phyloP scores from a whole-genome alignment of 2,113 vertebrate genomes.

The Furnarius figulus region DNA sequence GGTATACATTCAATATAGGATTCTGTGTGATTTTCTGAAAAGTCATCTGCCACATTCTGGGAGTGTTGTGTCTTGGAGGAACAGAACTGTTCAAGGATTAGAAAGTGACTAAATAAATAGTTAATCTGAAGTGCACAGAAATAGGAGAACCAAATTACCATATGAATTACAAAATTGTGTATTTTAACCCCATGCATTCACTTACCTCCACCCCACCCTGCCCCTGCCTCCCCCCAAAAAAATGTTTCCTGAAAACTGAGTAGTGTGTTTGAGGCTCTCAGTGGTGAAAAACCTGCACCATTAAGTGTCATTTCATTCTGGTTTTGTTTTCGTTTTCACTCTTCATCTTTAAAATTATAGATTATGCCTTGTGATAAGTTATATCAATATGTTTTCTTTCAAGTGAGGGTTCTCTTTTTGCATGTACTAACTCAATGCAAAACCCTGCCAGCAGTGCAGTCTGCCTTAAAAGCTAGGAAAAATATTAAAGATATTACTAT shows the following conservation, averaged over 20 bases:
- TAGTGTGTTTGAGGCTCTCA: background rate
- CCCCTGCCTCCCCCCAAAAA: no score
- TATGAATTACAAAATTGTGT: background rate
- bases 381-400: background rate
- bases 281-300: background rate
- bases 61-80: background rate
- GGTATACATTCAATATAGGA: background rate
- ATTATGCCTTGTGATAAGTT: background rate
- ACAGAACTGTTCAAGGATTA: background rate
- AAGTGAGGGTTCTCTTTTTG: background rate
- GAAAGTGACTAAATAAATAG: background rate
- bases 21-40: background rate
- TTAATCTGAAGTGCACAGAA: background rate
- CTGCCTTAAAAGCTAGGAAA: background rate
- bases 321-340: background rate
- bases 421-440: background rate
- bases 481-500: background rate
- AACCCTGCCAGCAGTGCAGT: background rate
- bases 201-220: no score
- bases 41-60: background rate
- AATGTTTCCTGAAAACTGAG: background rate
- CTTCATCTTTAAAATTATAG: background rate
- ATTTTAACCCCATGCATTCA: background rate
- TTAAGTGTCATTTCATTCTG: background rate
- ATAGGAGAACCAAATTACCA: background rate